A percentile compares a stretch with the other conserved stretches of the same genome.
These are phyloP conservation scores for Tupiocoris notatus DNA, from an alignment of 2,888 invertebrate genomes.

Conservation along the genomic window DNA sequence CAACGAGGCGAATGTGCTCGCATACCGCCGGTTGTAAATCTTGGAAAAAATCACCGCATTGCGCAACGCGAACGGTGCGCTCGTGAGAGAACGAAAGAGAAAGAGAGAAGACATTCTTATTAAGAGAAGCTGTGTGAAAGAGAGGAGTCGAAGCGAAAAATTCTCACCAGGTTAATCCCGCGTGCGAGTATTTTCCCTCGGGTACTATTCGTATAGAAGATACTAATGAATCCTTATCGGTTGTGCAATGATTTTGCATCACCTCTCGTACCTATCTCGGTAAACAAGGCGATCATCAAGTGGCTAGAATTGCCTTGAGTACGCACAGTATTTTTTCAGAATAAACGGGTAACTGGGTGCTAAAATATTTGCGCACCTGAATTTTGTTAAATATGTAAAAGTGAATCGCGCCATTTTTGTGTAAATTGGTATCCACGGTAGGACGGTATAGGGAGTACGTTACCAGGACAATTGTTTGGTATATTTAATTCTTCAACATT, in stretches of 20 bases:
- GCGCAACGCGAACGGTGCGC: not conserved
- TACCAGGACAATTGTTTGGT: no score
- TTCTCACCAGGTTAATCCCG: conserved; percentile 28
- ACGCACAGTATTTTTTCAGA: no score
- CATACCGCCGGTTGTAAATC: not conserved
- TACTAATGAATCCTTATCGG: conserved; percentile 16
- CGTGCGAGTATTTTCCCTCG: conserved; percentile 22
- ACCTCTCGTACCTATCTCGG: not conserved
- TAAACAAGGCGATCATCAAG: not conserved
- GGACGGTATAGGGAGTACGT: no score
- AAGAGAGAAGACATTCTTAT: conserved; percentile 3
- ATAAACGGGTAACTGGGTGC: no score
- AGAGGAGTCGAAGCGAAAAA: conserved; percentile 29
- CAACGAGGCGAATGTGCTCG: no score
- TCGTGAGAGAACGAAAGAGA: not conserved
- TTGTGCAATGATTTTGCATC: conserved; percentile 4
- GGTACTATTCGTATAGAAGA: conserved; percentile 7
- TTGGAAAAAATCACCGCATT: not conserved
- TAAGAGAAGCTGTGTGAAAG: conserved; percentile 28
- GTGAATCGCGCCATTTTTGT: no score
- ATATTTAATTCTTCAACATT: no score
- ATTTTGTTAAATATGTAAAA: no score
- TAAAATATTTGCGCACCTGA: no score
- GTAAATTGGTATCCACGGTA: no score
- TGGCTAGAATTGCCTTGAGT: no score